Percentiles rank a stretch among this genome's conserved stretches.
Evolutionary conservation across 2,113 vertebrate genomes (phyloP).

Genomic region (Leptobrachium leishanense): DNA sequence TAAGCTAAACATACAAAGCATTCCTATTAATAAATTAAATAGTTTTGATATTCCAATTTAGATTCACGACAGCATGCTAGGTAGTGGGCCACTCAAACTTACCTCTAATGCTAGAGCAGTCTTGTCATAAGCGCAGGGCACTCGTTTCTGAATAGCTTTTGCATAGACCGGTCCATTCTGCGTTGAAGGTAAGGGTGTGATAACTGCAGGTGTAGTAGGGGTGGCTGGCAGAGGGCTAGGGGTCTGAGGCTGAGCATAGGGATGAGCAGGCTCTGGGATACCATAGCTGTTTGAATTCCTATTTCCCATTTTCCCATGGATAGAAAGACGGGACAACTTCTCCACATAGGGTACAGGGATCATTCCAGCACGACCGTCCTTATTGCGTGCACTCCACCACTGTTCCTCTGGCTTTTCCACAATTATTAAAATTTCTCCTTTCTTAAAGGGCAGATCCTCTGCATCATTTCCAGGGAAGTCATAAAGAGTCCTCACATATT

Average conservation of each 20-base stretch:
- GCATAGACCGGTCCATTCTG: constrained; percentile 97
- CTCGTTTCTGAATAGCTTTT: constrained; percentile 95
- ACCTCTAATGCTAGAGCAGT: constrained; percentile 96
- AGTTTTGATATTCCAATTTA: too few species aligned
- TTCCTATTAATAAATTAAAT: too few species aligned
- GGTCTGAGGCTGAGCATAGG: constrained; percentile 91
- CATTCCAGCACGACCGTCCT: constrained; percentile 93
- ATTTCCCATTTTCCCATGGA: constrained; percentile 76
- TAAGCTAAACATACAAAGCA: too few species aligned
- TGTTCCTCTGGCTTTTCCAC: constrained; percentile 98
- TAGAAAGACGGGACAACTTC: constrained; percentile 82
- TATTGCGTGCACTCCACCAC: constrained; percentile 98
- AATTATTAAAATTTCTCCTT: constrained; percentile 90
- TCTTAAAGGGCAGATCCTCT: constrained; percentile 96
- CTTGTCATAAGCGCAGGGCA: constrained; percentile 97
- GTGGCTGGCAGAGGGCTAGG: constrained; percentile 83
- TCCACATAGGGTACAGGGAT: constrained; percentile 97
- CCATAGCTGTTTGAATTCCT: constrained; percentile 96
- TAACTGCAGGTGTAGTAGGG: constrained; percentile 76
- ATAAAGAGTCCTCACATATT: constrained; percentile 96
- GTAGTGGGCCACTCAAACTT: constrained; percentile 45
- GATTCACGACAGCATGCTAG: too few species aligned
- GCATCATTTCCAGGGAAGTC: constrained; percentile 95
- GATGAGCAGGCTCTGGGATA: constrained; percentile 92
- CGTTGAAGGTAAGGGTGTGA: constrained; percentile 83